phyloP scores from a whole-genome alignment of 2,888 invertebrate species.

The Hemithea aestivaria region DNA sequence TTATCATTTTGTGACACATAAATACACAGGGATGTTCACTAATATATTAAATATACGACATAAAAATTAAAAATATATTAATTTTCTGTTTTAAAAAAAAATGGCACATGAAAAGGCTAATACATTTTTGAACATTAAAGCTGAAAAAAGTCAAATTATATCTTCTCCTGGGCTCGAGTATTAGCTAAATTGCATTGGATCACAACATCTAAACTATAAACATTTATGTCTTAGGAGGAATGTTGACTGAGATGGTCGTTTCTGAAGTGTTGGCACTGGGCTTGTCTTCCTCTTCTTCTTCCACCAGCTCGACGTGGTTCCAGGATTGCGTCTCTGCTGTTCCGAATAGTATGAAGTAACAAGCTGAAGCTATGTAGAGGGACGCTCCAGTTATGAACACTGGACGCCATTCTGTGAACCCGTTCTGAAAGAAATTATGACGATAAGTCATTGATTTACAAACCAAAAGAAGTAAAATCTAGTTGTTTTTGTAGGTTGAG shows the following conservation, averaged over 20 bases:
- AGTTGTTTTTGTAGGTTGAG: too few species aligned
- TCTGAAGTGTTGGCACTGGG: slow-evolving; percentile 45
- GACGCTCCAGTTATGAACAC: slow-evolving; percentile 86
- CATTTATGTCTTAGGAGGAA: slow-evolving; percentile 56
- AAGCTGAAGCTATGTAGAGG: slow-evolving; percentile 83
- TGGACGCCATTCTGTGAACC: slow-evolving; percentile 86
- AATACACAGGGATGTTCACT: too few species aligned
- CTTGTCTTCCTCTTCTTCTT: slow-evolving; percentile 52
- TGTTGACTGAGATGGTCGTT: slow-evolving; percentile 48
- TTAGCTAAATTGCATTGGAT: slow-evolving; percentile 15
- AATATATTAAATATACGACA: too few species aligned
- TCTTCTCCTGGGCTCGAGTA: slow-evolving; percentile 24
- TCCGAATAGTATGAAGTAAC: slow-evolving; percentile 85
- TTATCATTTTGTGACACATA: too few species aligned
- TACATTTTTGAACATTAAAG: too few species aligned
- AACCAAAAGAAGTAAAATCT: too few species aligned
- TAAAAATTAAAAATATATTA: too few species aligned
- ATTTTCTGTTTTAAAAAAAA: neutral
- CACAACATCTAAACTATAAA: slow-evolving; percentile 5
- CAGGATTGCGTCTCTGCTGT: slow-evolving; percentile 85
- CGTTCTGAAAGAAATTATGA: slow-evolving; percentile 83
- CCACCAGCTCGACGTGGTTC: slow-evolving; percentile 74
- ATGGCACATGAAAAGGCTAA: neutral
- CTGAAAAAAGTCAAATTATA: neutral
- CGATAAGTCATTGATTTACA: too few species aligned